Conservation (phyloP, 2,888 invertebrate genomes). For the Hipparchia sbordonii region DNA sequence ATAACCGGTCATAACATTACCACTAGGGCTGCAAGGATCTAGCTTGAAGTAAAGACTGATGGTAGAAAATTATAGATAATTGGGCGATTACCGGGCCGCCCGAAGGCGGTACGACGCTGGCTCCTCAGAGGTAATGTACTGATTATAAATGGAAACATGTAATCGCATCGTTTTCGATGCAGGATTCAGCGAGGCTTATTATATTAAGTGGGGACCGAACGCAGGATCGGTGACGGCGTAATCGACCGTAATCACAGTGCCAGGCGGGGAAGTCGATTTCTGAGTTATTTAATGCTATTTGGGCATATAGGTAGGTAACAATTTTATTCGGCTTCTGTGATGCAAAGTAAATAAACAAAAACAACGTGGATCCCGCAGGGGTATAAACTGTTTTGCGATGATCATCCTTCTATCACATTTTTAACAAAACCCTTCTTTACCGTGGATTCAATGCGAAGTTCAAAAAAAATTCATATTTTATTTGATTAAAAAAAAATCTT, state of each 20-base stretch:
- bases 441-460: no score
- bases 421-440: no score
- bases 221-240: slow-evolving; percentile 75
- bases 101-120: slow-evolving; percentile 52
- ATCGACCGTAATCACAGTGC: slow-evolving; percentile 73
- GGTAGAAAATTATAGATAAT: slow-evolving; percentile 81
- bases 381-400: no score
- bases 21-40: slow-evolving; percentile 64
- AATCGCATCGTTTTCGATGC: slow-evolving; percentile 79
- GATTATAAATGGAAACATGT: slow-evolving; percentile 78
- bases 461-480: no score
- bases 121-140: slow-evolving; percentile 64
- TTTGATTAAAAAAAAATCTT: no score
- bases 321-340: slow-evolving; percentile 5
- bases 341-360: background rate
- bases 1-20: slow-evolving; percentile 63
- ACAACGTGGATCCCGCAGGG: no score
- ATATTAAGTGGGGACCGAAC: slow-evolving; percentile 80
- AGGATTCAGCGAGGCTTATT: slow-evolving; percentile 77
- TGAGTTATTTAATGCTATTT: slow-evolving; percentile 33
- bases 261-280: slow-evolving; percentile 39
- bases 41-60: slow-evolving; percentile 75
- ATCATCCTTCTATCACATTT: no score
- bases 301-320: background rate
- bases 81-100: slow-evolving; percentile 73